Evolutionary conservation across 2,113 vertebrate genomes (phyloP).

Genomic region (Indri indri): DNA sequence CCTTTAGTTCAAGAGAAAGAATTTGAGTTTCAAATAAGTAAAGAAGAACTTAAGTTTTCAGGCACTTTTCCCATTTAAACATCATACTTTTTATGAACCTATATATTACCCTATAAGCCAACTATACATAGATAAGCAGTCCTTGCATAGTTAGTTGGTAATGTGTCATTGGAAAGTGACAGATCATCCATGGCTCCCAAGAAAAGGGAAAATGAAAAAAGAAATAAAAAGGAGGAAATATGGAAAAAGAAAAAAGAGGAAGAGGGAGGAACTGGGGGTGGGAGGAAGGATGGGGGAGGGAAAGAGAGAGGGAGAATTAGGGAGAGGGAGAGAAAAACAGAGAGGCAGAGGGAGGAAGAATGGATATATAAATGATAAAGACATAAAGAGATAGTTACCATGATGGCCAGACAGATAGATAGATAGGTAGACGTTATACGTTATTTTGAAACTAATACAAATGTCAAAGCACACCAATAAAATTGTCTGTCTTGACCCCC

Average conservation of each 20-base stretch:
- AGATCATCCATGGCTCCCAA: not conserved
- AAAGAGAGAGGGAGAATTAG: not conserved
- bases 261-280: too few relatives aligned
- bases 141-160: not conserved
- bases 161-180: not conserved
- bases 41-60: not conserved
- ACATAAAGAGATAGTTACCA: not conserved
- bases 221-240: not conserved
- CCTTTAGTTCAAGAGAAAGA: not conserved
- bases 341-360: not conserved
- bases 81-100: not conserved
- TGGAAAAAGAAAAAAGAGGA: accelerated
- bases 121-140: not conserved
- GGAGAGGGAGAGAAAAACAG: not conserved
- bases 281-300: not conserved
- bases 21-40: not conserved
- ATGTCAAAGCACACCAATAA: not conserved
- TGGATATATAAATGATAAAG: not conserved
- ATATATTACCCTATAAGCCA: not conserved
- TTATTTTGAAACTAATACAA: not conserved
- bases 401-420: too few relatives aligned
- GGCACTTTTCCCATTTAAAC: not conserved
- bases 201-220: not conserved
- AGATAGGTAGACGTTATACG: not conserved
- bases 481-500: not conserved